Base-by-base conservation (phyloP, 2,113 vertebrate species). In the Macquaria australasica region DNA sequence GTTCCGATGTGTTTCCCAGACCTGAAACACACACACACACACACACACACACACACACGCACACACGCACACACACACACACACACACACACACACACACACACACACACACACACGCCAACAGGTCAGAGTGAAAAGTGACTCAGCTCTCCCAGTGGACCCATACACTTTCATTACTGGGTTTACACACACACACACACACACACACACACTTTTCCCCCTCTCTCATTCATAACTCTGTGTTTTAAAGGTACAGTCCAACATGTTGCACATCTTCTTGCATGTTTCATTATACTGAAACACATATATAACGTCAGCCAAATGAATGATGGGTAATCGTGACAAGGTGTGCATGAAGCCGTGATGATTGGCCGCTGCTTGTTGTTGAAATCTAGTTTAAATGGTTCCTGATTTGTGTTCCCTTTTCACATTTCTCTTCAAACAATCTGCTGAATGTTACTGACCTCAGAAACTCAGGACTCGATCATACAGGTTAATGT, bases 1-100 rank as follows among this genome's bases (percentile, higher is more conserved):
- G 81, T 88, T 88, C 87, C 68, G 78, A 93, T 88, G 87, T 69
- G 62, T 91, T 91, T 90, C 82, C 89, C 92, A 92, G 92, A 89
- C 85, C 78, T 66, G 34, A 74, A 68, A 55, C 58, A 43, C 51
- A 83, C 70, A 34, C 41, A 20, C 60, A 34, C 41, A 20, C 60
- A 37, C 60, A 60, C 59, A 34, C 59, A 62, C 60, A 63, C 60
- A 34, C 41, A 20, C 60, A 37, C 60, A 60, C 59, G 18, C 59
- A 62, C 60, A 63, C 60, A 34, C 41, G 10, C 60, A 37, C 60
- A 60, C 59, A 34, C 59, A 62, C 60, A 63, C 60, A 34, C 41
- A 20, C 60, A 55, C 58, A 43, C 51, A 83, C 70, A 34, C 41
- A 20, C 60, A 55, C 58, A 43, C 51, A 83, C 70, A 34, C 41